Conservation (phyloP, 1,140 invertebrate genomes). For the Latrodectus geometricus region DNA sequence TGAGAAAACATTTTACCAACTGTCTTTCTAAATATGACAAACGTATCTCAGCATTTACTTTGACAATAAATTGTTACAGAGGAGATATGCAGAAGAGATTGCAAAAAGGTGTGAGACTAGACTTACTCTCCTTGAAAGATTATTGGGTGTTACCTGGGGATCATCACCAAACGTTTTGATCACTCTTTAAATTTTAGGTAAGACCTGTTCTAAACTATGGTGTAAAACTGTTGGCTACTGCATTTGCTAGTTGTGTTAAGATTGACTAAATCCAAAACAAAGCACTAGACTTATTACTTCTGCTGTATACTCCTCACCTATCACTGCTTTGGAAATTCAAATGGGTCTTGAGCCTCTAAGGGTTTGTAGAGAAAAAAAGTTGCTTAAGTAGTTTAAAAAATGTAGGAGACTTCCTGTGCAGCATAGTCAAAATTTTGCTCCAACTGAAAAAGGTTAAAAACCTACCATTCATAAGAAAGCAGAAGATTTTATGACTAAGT, state of each 20-base stretch:
- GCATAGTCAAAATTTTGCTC: background rate
- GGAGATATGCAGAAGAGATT: background rate
- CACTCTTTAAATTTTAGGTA: background rate
- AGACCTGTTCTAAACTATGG: slow-evolving; percentile 1
- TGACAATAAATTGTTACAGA: background rate
- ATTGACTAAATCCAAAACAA: slow-evolving; percentile 12
- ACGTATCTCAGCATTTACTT: background rate
- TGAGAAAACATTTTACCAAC: too few species aligned
- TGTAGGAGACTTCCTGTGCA: background rate
- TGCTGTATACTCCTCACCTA: background rate
- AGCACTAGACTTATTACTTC: too few species aligned
- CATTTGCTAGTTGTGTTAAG: background rate
- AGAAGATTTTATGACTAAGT: background rate
- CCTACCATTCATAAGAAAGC: background rate
- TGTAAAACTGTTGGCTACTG: background rate
- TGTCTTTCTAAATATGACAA: background rate
- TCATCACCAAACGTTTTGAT: background rate
- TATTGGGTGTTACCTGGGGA: background rate
- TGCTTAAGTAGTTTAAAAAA: background rate
- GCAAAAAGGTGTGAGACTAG: background rate
- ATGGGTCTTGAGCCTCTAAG: background rate
- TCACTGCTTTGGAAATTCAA: slow-evolving; percentile 8
- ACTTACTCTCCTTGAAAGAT: background rate
- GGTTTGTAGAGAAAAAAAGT: background rate
- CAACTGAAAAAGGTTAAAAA: background rate